A percentile compares a stretch with the other conserved stretches of the same genome.
Conservation (phyloP, 2,113 vertebrate species). For the Xiphorhynchus elegans region DNA sequence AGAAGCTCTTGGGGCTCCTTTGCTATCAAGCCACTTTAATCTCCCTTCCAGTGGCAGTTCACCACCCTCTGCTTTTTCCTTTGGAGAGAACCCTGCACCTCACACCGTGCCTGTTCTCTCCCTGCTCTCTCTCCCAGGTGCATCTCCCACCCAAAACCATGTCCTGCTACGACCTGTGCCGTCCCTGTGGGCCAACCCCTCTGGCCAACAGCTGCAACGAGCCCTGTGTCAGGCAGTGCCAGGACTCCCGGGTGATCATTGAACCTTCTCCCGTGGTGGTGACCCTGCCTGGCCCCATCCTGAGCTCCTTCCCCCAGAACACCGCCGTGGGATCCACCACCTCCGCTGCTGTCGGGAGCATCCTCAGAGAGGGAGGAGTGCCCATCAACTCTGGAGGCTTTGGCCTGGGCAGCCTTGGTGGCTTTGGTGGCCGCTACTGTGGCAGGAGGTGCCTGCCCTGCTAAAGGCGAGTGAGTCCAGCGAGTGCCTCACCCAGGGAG, state of each 20-base stretch:
- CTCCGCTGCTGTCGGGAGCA: no score
- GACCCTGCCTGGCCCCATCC: conserved; percentile 10
- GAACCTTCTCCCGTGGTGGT: not conserved
- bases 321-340: not conserved
- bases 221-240: conserved; percentile 29
- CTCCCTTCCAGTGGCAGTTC: no score
- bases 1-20: not conserved
- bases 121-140: not conserved
- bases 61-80: not conserved
- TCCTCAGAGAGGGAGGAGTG: no score
- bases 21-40: not conserved
- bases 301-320: conserved; percentile 31
- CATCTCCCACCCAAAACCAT: not conserved
- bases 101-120: no score
- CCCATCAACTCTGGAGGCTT: no score
- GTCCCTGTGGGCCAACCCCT: not conserved
- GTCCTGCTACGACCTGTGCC: not conserved
- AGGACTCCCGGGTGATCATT: not conserved
- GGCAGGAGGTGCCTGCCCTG: no score
- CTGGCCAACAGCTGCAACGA: conserved; percentile 17
- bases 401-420: not conserved
- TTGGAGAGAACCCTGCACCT: not conserved
- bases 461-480: no score
- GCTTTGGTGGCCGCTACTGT: no score
- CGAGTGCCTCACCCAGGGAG: no score